These are phyloP conservation scores for Elysia crispata DNA, from an alignment of 2,888 invertebrate genomes.

Conservation along the genomic window DNA sequence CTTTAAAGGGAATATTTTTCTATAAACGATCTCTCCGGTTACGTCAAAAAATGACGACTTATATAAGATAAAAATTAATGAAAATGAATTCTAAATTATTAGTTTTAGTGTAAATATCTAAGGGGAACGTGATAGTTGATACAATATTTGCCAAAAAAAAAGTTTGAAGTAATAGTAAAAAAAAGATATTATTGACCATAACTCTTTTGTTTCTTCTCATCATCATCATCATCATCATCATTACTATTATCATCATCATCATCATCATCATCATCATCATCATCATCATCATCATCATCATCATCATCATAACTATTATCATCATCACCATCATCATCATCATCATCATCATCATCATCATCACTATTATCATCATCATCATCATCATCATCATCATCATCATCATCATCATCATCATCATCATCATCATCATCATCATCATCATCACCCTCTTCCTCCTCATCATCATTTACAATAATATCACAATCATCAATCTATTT, in stretches of 20 bases:
- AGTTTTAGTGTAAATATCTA: no score
- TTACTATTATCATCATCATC: background rate
- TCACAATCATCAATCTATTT: background rate
- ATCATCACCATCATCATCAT: background rate
- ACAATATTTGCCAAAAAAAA: no score
- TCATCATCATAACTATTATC: no score
- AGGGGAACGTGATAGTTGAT: no score
- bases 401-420: conserved; percentile 27
- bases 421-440: conserved; percentile 28
- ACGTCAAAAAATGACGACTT: no score
- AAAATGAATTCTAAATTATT: no score
- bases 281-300: conserved; percentile 28
- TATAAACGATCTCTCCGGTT: no score
- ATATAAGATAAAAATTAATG: no score
- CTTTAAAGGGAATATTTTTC: no score
- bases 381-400: background rate
- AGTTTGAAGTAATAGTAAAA: no score
- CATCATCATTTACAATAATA: background rate
- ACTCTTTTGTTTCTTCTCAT: no score
- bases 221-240: background rate
- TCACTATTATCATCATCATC: background rate
- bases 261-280: conserved; percentile 28
- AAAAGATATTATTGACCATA: no score
- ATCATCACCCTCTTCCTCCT: conserved; percentile 14
- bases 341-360: background rate